Evolutionary conservation across 1,140 invertebrate species (phyloP).

Genomic region (Drosophila dunni): DNA sequence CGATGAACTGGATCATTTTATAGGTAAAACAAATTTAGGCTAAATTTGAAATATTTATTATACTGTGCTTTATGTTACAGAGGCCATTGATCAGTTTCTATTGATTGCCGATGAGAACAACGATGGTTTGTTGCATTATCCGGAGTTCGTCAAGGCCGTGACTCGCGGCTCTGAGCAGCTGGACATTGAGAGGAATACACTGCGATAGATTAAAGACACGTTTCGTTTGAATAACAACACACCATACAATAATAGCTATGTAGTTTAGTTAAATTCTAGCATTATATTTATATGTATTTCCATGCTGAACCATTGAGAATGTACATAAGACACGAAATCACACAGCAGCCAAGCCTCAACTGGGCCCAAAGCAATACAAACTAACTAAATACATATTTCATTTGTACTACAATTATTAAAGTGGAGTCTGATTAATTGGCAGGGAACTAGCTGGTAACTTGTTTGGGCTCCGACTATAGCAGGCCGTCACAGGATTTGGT

Average conservation of each 20-base stretch:
- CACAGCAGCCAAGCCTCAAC: conserved; percentile 13
- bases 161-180: conserved; percentile 68
- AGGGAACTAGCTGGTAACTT: too few species aligned
- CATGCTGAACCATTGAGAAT: conserved; percentile 58
- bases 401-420: conserved; percentile 60
- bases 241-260: conserved; percentile 67
- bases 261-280: conserved; percentile 63
- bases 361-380: conserved; percentile 25
- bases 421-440: conserved; percentile 2
- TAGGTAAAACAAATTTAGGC: conserved; percentile 52
- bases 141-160: conserved; percentile 88
- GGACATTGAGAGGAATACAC: conserved; percentile 55
- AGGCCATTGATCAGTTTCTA: conserved; percentile 91
- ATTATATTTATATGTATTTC: conserved; percentile 35
- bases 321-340: conserved; percentile 48
- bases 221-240: not conserved
- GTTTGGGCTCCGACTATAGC: conserved; percentile 19
- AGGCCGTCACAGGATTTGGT: conserved; percentile 66
- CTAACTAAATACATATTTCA: conserved; percentile 42
- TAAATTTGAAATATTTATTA: not conserved
- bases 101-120: conserved; percentile 90
- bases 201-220: conserved; percentile 47
- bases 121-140: conserved; percentile 91
- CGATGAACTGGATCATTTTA: conserved; percentile 79
- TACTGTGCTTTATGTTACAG: conserved; percentile 84